Percentiles rank a stretch among this genome's conserved stretches.
Conservation (phyloP, 1,140 invertebrate species). For the Diachasmimorpha longicaudata region DNA sequence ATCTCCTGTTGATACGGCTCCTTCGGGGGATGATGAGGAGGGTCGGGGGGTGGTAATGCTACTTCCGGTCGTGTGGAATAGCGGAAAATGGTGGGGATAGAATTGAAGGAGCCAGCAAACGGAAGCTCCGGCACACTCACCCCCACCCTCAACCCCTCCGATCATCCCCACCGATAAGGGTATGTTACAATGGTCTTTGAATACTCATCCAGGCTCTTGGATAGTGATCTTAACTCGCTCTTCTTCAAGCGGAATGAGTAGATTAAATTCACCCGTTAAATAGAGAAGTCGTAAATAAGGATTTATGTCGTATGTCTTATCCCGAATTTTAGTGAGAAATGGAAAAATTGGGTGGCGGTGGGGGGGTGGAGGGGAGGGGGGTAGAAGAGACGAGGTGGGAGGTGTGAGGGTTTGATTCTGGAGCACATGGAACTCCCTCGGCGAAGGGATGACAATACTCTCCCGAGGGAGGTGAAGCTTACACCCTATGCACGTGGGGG, state of each 20-base stretch:
- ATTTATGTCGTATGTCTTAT: neutral
- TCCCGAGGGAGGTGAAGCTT: slow-evolving; percentile 54
- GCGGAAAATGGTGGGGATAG: neutral
- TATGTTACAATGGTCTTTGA: slow-evolving; percentile 48
- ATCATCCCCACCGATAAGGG: slow-evolving; percentile 47
- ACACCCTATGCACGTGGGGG: slow-evolving; percentile 16
- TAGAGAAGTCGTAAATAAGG: neutral
- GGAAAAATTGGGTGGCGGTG: too few relatives aligned
- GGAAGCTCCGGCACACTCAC: neutral
- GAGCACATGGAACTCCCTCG: slow-evolving; percentile 42
- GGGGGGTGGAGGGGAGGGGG: too few relatives aligned
- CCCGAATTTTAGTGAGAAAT: neutral
- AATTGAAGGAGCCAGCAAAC: neutral
- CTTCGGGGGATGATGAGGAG: neutral
- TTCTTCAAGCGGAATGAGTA: slow-evolving; percentile 42
- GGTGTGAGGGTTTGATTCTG: slow-evolving; percentile 51
- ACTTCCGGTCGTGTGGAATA: neutral
- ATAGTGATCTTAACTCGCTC: slow-evolving; percentile 53
- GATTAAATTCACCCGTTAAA: slow-evolving; percentile 48
- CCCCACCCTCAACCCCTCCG: too few relatives aligned
- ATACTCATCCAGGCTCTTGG: slow-evolving; percentile 39
- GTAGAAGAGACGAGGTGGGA: neutral
- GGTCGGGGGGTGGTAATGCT: neutral
- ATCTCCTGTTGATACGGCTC: neutral
- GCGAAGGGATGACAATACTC: slow-evolving; percentile 55